These are phyloP conservation scores for Tachina lurida DNA, from an alignment of 2,888 invertebrate genomes.

Conservation along the genomic window DNA sequence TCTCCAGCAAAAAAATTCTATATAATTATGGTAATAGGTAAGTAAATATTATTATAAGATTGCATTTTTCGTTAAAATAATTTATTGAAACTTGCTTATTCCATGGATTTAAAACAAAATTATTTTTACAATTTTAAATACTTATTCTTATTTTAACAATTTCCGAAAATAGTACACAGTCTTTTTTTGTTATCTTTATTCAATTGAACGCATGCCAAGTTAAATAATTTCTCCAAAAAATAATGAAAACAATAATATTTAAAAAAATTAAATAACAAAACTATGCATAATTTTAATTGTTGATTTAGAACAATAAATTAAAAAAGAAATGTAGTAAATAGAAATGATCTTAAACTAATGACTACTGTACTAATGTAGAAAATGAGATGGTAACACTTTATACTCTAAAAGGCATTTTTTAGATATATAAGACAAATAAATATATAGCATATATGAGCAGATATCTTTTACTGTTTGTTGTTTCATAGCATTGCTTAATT, in stretches of 20 bases:
- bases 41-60: not conserved
- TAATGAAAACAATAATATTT: not conserved
- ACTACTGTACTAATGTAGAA: constrained; percentile 13
- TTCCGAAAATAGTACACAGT: constrained; percentile 57
- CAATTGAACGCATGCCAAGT: constrained; percentile 5
- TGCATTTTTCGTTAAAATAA: not conserved
- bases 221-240: not conserved
- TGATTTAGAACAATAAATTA: too few relatives aligned
- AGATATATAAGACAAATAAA: not conserved
- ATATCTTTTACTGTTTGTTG: not conserved
- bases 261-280: not conserved
- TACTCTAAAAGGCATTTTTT: not conserved
- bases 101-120: not conserved
- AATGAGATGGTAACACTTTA: not conserved
- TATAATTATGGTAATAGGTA: not conserved
- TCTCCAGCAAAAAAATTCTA: not conserved
- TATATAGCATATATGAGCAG: constrained; percentile 24
- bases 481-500: constrained; percentile 1
- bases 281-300: not conserved
- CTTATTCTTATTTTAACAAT: constrained; percentile 39
- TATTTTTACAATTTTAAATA: not conserved
- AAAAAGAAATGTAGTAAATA: not conserved
- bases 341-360: constrained; percentile 36
- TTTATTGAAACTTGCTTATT: not conserved
- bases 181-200: constrained; percentile 51